phyloP scores from a whole-genome alignment of 1,140 invertebrate species.

The Melipona quadrifasciata region DNA sequence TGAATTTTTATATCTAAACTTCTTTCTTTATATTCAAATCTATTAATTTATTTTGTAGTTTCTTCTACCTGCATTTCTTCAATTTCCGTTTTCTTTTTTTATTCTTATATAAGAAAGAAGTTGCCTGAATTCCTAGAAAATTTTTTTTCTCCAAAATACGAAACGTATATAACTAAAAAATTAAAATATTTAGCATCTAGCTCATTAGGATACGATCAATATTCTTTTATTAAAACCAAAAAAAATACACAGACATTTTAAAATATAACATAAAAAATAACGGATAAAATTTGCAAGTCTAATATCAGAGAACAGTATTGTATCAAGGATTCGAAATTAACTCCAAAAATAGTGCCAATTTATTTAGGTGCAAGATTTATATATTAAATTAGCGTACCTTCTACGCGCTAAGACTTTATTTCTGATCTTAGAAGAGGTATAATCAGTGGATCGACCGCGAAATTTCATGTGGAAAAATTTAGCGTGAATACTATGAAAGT shows the following conservation, averaged over 20 bases:
- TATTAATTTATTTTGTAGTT: background rate
- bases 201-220: no score
- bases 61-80: background rate
- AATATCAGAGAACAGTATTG: background rate
- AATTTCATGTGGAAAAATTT: background rate
- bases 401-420: background rate
- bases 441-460: background rate
- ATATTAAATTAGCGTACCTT: background rate
- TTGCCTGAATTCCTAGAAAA: background rate
- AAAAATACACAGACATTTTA: background rate
- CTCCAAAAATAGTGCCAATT: background rate
- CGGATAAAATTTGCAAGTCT: background rate
- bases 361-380: background rate
- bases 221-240: no score
- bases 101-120: background rate
- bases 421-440: background rate
- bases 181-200: no score
- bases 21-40: background rate
- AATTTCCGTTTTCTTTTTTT: background rate
- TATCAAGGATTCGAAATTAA: background rate
- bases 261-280: no score
- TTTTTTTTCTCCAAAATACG: background rate
- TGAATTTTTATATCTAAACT: no score
- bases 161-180: background rate
- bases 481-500: background rate